A percentile compares a stretch with the other conserved stretches of the same genome.
These are phyloP conservation scores for Motacilla alba DNA, from an alignment of 2,113 vertebrate species.

Conservation along the genomic window DNA sequence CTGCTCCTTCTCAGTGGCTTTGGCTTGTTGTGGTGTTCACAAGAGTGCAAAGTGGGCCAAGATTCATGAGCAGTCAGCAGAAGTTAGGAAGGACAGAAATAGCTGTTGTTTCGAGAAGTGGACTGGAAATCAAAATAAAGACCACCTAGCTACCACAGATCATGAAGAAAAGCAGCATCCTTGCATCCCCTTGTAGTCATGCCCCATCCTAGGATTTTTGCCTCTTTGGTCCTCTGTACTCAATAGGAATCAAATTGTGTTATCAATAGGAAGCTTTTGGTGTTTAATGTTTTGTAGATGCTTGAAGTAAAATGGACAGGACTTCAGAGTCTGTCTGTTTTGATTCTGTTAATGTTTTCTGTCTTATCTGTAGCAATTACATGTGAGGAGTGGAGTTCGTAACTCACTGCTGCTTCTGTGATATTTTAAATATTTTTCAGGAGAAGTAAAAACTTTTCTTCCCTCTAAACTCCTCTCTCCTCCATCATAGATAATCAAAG, in stretches of 20 bases:
- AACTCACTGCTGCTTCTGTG: background rate
- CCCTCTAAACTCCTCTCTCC: background rate
- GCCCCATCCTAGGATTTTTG: background rate
- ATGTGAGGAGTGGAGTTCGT: background rate
- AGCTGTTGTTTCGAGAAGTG: background rate
- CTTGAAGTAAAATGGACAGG: background rate
- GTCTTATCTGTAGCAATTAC: background rate
- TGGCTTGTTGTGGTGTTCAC: background rate
- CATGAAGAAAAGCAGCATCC: background rate
- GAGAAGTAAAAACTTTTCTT: background rate
- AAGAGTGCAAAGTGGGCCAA: accelerated
- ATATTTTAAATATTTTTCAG: background rate
- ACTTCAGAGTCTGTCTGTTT: background rate
- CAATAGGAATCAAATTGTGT: background rate
- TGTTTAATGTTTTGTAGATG: background rate
- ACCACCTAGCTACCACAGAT: background rate
- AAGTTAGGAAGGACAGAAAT: background rate
- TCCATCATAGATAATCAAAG: background rate
- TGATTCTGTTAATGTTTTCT: background rate
- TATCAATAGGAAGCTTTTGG: background rate
- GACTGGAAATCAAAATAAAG: background rate
- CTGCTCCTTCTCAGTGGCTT: background rate
- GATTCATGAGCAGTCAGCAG: accelerated
- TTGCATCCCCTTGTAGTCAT: background rate
- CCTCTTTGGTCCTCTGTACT: background rate